phyloP scores from a whole-genome alignment of 2,888 invertebrate genomes.

The Pandemis cinnamomeana region DNA sequence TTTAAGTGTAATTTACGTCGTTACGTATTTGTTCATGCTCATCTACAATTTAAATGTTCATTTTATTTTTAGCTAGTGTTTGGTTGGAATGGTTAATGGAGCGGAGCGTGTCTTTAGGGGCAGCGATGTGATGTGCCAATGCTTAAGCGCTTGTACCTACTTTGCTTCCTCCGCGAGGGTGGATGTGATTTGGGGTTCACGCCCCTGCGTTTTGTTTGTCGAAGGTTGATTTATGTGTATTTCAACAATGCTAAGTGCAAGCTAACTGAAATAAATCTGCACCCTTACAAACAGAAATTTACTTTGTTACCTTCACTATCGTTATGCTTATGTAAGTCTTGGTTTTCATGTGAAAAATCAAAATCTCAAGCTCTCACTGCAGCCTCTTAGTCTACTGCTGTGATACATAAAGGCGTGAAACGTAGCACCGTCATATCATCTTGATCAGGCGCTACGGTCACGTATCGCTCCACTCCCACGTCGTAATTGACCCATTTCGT shows the following conservation, averaged over 20 bases:
- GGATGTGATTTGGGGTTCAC: constrained; percentile 59
- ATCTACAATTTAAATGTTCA: constrained; percentile 34
- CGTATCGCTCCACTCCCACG: constrained; percentile 80
- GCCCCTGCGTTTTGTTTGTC: constrained; percentile 50
- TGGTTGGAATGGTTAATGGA: constrained; percentile 45
- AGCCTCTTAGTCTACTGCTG: not conserved
- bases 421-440: constrained; percentile 69
- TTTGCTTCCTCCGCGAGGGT: constrained; percentile 58
- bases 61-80: constrained; percentile 31
- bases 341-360: not conserved
- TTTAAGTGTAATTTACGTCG: constrained; percentile 34
- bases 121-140: constrained; percentile 36
- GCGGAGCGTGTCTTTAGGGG: constrained; percentile 30
- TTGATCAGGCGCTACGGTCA: constrained; percentile 80
- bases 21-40: constrained; percentile 39
- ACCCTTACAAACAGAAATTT: not conserved
- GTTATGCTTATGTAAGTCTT: not conserved
- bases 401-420: constrained; percentile 75
- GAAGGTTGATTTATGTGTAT: constrained; percentile 30
- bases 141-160: constrained; percentile 44
- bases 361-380: constrained; percentile 18
- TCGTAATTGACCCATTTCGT: constrained; percentile 84
- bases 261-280: not conserved
- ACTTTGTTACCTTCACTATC: not conserved
- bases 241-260: not conserved